Evolutionary conservation across 2,113 vertebrate species (phyloP), one percentile per base, ranked within the genome.

Genomic region (Amia ocellicauda): DNA sequence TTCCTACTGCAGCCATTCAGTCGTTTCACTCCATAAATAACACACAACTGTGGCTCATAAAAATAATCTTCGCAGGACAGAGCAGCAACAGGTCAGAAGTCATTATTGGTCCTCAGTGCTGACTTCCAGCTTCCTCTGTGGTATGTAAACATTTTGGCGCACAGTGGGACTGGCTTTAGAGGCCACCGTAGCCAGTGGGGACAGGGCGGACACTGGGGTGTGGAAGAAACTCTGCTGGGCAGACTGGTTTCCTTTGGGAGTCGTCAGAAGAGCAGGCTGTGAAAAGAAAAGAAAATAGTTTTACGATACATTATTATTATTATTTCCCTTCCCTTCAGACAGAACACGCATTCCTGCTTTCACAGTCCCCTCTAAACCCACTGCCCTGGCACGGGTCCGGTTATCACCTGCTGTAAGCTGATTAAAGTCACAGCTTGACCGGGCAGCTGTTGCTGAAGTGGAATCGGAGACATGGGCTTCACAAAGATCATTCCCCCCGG

Each of bases 111-210:
- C 91, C 61, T 94, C 91, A 0, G 82, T 66, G 17, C 82, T 81
- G 20, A 96, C 88, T 65, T 96, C 90, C 79, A 96, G 88, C 83
- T 93, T 93, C 69, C 94, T 83, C 72, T 96, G 95, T 68, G 94
- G 90, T 70, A 93, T 80, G 70, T 86, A 87, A 5, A 89, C 69
- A 8, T 74, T 75, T 74, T 81, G 90, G 65, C 79, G 19, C 55
- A 82, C 81, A 2, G 23, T 58, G 63, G 71, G 75, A 23, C 70
- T 49, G 0, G 71, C 54, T 57, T 78, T 65, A 66, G 86, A 82
- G 51, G 77, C 74, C 68, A 77, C 36, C 19, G 80, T 62, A 13
- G 83, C 74, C 57, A 88, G 67, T 31, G 85, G 82, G 0, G 74
- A 72, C 0, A 88, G 74, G 62, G 83, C 64, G 5, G 57, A 58